These are phyloP conservation scores for Diplosoma virens DNA, from an alignment of 23 tunicate species.

Conservation along the genomic window DNA sequence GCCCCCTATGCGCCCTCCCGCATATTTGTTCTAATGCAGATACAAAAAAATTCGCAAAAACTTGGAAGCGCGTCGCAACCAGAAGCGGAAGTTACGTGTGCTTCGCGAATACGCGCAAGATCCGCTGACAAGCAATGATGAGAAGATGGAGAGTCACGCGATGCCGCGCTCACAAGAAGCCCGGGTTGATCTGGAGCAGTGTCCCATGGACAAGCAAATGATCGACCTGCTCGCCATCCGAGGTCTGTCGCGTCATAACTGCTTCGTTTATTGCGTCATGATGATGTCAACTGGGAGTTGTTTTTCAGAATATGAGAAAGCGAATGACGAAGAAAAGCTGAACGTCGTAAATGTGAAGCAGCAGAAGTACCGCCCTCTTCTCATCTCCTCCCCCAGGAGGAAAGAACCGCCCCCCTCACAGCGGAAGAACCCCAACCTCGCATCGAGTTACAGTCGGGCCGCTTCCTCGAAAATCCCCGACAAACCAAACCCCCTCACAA, in stretches of 20 bases:
- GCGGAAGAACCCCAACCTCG: constrained; percentile 26
- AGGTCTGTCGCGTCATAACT: no score
- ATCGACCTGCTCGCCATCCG: neutral
- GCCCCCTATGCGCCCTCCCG: no score
- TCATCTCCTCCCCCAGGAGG: constrained; percentile 22
- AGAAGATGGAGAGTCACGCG: neutral
- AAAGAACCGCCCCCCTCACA: neutral
- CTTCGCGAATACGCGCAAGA: constrained; percentile 86
- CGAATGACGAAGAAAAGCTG: constrained; percentile 8
- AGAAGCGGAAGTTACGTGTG: constrained; percentile 52
- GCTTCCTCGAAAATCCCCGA: neutral
- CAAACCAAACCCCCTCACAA: neutral
- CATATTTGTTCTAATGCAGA: constrained; percentile 27
- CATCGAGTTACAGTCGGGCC: neutral
- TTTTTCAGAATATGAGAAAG: constrained; percentile 34
- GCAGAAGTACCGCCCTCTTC: constrained; percentile 17
- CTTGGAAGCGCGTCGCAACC: constrained; percentile 44
- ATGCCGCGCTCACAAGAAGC: neutral
- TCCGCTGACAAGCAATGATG: constrained; percentile 84
- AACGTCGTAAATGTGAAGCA: neutral
- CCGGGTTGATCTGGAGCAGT: neutral
- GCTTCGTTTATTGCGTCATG: no score
- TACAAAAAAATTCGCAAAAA: constrained; percentile 66
- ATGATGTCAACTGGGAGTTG: no score
- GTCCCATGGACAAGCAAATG: neutral